Conservation (phyloP, 2,888 invertebrate genomes). For the Dascillus cervinus region DNA sequence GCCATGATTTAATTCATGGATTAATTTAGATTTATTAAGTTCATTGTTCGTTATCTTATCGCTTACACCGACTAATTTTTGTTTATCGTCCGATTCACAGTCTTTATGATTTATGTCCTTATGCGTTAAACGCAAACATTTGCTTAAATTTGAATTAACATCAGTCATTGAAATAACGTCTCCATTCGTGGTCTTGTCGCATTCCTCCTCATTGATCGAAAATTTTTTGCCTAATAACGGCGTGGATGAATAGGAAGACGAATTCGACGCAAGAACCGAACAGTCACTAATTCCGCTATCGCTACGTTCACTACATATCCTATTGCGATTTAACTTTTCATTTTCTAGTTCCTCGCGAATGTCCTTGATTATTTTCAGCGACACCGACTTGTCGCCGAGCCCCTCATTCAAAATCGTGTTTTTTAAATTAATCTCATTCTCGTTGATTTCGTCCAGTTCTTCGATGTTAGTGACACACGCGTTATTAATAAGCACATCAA, state of each 20-base stretch:
- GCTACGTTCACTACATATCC: constrained; percentile 47
- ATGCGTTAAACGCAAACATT: too few relatives aligned
- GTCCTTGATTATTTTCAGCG: background rate
- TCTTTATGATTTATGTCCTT: too few relatives aligned
- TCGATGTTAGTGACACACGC: background rate
- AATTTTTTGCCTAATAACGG: constrained; percentile 35
- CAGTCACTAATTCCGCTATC: constrained; percentile 52
- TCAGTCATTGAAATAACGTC: background rate
- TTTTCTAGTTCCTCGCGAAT: background rate
- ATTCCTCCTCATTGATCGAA: constrained; percentile 25
- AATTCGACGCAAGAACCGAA: constrained; percentile 10
- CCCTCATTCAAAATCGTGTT: background rate
- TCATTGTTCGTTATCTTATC: too few relatives aligned
- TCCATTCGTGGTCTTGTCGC: background rate
- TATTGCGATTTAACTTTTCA: constrained; percentile 30
- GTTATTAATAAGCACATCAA: background rate
- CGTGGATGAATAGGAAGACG: constrained; percentile 29
- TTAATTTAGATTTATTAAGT: too few relatives aligned
- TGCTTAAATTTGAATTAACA: background rate
- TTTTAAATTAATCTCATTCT: background rate
- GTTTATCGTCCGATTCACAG: too few relatives aligned
- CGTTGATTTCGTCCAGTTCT: background rate
- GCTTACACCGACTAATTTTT: too few relatives aligned
- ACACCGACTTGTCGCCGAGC: background rate
- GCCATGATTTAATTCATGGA: too few relatives aligned